Base-by-base conservation (phyloP, 2,888 invertebrate species). In the Nebria salina region DNA sequence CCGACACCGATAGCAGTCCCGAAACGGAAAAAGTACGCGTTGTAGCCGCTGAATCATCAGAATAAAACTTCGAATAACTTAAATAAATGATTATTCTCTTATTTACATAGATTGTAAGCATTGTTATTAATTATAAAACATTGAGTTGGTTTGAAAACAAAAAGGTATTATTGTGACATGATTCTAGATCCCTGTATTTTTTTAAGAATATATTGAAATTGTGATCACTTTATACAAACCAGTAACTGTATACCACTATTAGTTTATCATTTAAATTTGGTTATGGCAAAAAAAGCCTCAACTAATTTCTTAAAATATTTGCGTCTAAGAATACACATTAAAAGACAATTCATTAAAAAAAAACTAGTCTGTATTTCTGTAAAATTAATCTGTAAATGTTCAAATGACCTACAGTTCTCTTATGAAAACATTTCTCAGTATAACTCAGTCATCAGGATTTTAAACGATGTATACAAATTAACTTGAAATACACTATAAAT, bases 1-100 rank as follows among this genome's bases (percentile, higher is more conserved):
- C 76, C n/a, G 73, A 76, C 15, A 26, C 81, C 20, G 81, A 81
- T 26, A 76, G 76, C 73, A 76, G 76, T 42, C 76, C 72, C 73
- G 42, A 26, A 54, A 54, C 54, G 1, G 54, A 54, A 13, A 54
- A 54, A 13, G 54, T 54, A 8, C 54, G 54, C 54, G 54, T 54
- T 13, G 54, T 54, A 54, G 54, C 26, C 70, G 34, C 25, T 26
- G 70, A 34, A 70, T 26, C 70, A 70, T 70, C 70, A 0, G 70
- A 70, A 13, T 70, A 70, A 70, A 34, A 25, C 11, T 13, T 11
- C 54, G 54, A 54, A 54, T 54, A 54, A 54, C 8, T 54, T 11
- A 54, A 54, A 54, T 54, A 54, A 54, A 54, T 54, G 2, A 54
- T 54, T 54, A 54, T 54, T 54, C 54, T 54, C 54, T 54, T 54